phyloP scores from a whole-genome alignment of 1,140 invertebrate genomes.

The Danaus plexippus region DNA sequence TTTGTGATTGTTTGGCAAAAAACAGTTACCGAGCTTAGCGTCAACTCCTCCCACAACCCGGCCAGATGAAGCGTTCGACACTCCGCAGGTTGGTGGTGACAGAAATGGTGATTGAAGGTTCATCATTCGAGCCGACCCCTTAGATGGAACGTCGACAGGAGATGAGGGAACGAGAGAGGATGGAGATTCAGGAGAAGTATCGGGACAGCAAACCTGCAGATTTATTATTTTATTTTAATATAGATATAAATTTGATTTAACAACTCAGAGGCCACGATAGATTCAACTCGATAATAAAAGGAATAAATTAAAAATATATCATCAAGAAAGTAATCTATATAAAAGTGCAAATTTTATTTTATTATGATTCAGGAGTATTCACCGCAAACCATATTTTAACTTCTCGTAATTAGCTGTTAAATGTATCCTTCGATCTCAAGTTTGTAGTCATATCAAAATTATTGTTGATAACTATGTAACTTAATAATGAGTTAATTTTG shows the following conservation, averaged over 20 bases:
- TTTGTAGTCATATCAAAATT: slow-evolving; percentile 1
- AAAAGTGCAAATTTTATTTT: no score
- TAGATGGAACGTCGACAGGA: not conserved
- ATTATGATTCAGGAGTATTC: no score
- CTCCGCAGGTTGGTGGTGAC: slow-evolving; percentile 14
- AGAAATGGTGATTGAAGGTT: slow-evolving; percentile 3
- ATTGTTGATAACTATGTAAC: slow-evolving; percentile 1
- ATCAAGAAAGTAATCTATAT: no score
- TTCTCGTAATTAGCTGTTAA: no score
- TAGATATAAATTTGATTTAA: not conserved
- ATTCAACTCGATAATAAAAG: slow-evolving; percentile 2
- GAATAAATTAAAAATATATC: no score
- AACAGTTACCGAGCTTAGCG: slow-evolving; percentile 13
- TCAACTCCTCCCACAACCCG: slow-evolving; percentile 11
- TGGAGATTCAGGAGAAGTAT: no score
- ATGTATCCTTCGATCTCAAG: not conserved
- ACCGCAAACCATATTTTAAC: no score
- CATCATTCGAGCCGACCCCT: no score
- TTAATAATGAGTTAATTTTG: no score
- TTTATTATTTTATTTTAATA: not conserved
- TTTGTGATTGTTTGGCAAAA: not conserved
- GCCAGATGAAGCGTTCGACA: slow-evolving; percentile 2
- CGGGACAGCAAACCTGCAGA: not conserved
- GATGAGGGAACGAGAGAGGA: no score
- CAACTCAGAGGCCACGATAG: slow-evolving; percentile 1